These are phyloP conservation scores for Amphibalanus amphitrite DNA, from an alignment of 1,140 invertebrate genomes.

Conservation along the genomic window DNA sequence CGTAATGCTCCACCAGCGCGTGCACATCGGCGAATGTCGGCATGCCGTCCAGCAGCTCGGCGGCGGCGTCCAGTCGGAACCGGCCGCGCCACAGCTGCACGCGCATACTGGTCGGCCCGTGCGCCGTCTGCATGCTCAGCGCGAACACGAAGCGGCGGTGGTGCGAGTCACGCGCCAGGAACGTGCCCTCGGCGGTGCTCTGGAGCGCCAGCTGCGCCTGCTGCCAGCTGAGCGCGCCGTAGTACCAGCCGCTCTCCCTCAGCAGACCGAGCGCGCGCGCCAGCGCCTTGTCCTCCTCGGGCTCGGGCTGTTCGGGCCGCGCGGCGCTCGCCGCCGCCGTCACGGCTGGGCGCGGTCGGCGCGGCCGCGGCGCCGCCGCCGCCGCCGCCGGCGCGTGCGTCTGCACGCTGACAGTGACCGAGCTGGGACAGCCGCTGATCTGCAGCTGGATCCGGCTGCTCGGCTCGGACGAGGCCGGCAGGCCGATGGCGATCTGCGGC, in stretches of 20 bases:
- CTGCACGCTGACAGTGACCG: too few species aligned
- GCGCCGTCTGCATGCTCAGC: slow-evolving; percentile 61
- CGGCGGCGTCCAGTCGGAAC: slow-evolving; percentile 59
- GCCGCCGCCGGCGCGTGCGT: too few species aligned
- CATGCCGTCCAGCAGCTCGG: slow-evolving; percentile 33
- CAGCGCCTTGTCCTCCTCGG: too few species aligned
- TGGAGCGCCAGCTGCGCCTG: slow-evolving; percentile 45
- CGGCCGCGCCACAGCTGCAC: slow-evolving; percentile 49
- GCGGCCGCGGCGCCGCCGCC: too few species aligned
- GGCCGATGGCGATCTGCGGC: too few species aligned
- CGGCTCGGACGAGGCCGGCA: too few species aligned
- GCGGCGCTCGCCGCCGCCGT: too few species aligned
- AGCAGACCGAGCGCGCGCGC: too few species aligned
- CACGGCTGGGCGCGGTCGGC: too few species aligned
- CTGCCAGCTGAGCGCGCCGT: slow-evolving; percentile 50
- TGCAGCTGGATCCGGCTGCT: too few species aligned
- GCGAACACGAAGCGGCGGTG: slow-evolving; percentile 60
- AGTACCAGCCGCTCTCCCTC: slow-evolving; percentile 44
- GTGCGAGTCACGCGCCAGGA: slow-evolving; percentile 61
- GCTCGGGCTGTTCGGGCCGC: too few species aligned
- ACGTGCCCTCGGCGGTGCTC: slow-evolving; percentile 43
- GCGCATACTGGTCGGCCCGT: slow-evolving; percentile 63
- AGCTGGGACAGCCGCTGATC: too few species aligned
- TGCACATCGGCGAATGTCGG: slow-evolving; percentile 57
- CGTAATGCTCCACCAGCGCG: slow-evolving; percentile 55